Conservation (phyloP, 2,888 invertebrate species). For the Allophyes oxyacanthae region DNA sequence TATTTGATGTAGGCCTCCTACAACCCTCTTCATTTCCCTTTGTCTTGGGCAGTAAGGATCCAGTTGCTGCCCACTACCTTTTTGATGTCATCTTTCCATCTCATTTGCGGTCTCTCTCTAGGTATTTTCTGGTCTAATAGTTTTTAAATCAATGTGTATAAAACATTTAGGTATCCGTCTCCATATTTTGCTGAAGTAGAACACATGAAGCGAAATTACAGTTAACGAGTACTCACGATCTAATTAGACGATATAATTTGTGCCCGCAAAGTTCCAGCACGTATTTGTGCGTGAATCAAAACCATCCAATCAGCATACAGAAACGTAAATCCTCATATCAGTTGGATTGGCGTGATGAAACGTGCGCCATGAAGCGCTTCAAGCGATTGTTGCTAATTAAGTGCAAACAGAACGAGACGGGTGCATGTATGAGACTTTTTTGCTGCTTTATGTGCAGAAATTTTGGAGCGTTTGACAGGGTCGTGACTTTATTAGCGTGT, state of each 20-base stretch:
- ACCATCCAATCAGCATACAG: slow-evolving; percentile 46
- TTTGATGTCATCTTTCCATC: no score
- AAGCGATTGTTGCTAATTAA: slow-evolving; percentile 60
- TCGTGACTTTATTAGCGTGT: no score
- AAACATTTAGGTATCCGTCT: no score
- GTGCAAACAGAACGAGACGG: slow-evolving; percentile 46
- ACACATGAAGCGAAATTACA: slow-evolving; percentile 17
- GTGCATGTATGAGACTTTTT: not conserved
- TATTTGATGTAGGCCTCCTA: no score
- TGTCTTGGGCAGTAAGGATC: no score
- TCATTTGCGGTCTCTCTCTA: no score
- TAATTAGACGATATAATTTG: slow-evolving; percentile 40
- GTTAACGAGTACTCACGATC: slow-evolving; percentile 16
- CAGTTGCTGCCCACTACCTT: no score
- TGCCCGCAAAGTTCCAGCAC: slow-evolving; percentile 15
- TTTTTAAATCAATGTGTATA: no score
- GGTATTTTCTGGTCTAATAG: no score
- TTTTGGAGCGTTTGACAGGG: no score
- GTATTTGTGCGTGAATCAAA: slow-evolving; percentile 31
- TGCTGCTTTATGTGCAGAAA: no score
- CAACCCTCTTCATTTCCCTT: no score
- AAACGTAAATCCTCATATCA: slow-evolving; percentile 46
- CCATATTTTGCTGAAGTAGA: not conserved
- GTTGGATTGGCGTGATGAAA: slow-evolving; percentile 47
- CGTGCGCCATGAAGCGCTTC: slow-evolving; percentile 52